Base-by-base conservation (phyloP, 2,888 invertebrate species). In the Noctua fimbriata region DNA sequence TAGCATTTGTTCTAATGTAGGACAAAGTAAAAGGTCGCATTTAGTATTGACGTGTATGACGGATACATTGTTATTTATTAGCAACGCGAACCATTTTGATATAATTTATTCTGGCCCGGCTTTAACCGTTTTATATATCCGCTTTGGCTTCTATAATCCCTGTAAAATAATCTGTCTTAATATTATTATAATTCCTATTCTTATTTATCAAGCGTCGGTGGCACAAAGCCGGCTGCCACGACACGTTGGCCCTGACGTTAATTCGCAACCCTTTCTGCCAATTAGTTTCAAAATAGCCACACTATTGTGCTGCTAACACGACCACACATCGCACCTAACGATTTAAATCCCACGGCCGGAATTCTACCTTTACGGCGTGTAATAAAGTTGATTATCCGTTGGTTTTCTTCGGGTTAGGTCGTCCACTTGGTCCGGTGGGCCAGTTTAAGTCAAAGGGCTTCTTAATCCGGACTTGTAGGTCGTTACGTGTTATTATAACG, bases 401-500 rank as follows among this genome's bases (percentile, higher is more conserved):
- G 88, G 60, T 21, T 77, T 76, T 77, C 75, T 81, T 69, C 69
- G 83, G 88, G 84, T 90, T 92, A 90, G 91, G 93, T 93, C 90
- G 95, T 93, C 91, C 91, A 94, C 92, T 94, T 94, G 93, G 93
- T 92, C 91, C 92, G 92, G 93, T 93, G 93, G 90, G 92, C 93
- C 95, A 95, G 95, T 95, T 95, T 95, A 95, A 96, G 96, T 96
- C 96, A 95, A 96, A 96, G 95, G 97, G 97, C 95, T 97, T 97
- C 97, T 96, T 97, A 97, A 97, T 97, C 97, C 97, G 94, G 96
- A 94, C 96, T 97, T 96, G 96, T 96, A 96, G 96, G 97, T 96
- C 96, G 97, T 97, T 97, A 97, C 96, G 97, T 95, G 96, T 97
- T 97, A 97, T 97, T 96, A 97, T 97, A 97, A 97, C 96, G 95